Conservation (phyloP, 2,888 invertebrate genomes). For the Eumacrocentrus americanus region DNA sequence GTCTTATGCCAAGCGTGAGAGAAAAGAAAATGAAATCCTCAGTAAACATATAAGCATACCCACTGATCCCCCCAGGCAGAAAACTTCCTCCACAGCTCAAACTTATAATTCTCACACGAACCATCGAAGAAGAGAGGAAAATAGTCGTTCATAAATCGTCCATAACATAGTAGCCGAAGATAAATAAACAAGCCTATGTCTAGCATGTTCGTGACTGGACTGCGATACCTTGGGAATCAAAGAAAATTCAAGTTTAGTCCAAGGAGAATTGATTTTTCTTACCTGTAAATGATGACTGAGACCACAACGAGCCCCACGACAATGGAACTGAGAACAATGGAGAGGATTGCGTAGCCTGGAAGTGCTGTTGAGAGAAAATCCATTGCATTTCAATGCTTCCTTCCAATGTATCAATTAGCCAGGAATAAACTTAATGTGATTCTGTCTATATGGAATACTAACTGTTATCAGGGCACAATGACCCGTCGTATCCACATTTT, state of each 20-base stretch:
- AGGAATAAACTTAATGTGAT: too few species aligned
- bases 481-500: constrained; percentile 89
- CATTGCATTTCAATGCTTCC: too few species aligned
- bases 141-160: background rate
- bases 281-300: constrained; percentile 83
- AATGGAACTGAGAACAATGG: constrained; percentile 80
- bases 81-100: too few species aligned
- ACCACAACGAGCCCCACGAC: constrained; percentile 73
- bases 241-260: background rate
- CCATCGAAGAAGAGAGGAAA: too few species aligned
- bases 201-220: background rate
- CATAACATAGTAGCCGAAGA: background rate
- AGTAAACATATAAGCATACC: too few species aligned
- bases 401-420: too few species aligned
- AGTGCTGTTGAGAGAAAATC: too few species aligned
- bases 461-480: constrained; percentile 86
- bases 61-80: too few species aligned
- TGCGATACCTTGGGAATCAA: background rate
- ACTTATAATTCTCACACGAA: too few species aligned
- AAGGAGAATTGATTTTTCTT: constrained; percentile 46
- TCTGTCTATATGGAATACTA: too few species aligned
- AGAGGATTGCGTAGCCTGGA: constrained; percentile 85
- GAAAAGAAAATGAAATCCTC: too few species aligned
- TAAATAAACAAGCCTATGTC: background rate
- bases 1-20: too few species aligned